Evolutionary conservation across 2,113 vertebrate species (phyloP).

Genomic region (Echinops telfairi): DNA sequence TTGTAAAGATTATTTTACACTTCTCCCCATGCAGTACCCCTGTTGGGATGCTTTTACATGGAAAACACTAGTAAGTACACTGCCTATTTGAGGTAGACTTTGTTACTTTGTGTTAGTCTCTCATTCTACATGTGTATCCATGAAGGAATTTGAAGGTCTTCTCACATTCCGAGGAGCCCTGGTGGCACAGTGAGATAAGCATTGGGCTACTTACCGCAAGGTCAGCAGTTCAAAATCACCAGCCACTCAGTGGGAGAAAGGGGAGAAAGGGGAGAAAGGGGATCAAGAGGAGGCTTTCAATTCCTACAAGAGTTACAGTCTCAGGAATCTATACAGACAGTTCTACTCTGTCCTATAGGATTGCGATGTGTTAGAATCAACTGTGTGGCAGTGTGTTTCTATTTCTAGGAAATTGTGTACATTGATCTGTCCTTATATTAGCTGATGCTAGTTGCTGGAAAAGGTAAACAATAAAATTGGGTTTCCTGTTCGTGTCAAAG

Average conservation of each 20-base stretch:
- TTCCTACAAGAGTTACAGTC: no score
- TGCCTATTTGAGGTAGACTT: slow-evolving; percentile 7
- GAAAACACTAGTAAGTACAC: neutral
- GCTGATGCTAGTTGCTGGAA: neutral
- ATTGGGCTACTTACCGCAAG: no score
- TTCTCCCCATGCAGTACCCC: neutral
- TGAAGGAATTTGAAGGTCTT: slow-evolving; percentile 35
- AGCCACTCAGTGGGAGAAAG: no score
- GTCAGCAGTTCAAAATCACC: no score
- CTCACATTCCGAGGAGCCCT: neutral
- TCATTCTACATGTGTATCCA: slow-evolving; percentile 20
- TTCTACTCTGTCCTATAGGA: no score
- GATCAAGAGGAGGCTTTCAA: no score
- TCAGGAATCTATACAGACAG: no score
- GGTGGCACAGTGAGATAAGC: no score
- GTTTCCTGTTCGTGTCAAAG: slow-evolving; percentile 34
- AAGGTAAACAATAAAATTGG: neutral
- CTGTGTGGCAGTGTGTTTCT: no score
- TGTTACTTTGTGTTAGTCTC: neutral
- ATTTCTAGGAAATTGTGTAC: neutral
- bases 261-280: no score
- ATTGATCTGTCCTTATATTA: slow-evolving; percentile 6
- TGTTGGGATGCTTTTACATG: neutral
- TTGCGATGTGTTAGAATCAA: no score
- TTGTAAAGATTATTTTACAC: slow-evolving; percentile 7